Base-by-base conservation (phyloP, 2,888 invertebrate genomes). In the Hemaris fuciformis region DNA sequence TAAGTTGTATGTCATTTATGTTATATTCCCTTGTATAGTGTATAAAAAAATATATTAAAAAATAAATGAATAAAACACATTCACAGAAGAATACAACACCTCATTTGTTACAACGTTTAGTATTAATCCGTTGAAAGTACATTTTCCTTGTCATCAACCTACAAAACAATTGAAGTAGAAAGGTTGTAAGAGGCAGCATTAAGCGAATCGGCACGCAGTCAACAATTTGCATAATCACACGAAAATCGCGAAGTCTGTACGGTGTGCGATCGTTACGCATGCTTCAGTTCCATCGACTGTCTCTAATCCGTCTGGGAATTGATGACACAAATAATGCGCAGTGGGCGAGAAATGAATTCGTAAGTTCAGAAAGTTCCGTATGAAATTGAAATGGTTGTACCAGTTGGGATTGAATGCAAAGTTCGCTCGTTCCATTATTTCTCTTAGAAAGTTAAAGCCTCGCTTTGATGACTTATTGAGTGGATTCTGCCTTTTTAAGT, bases 321-420 rank as follows among this genome's bases (percentile, higher is more conserved):
- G 53, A 53, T 53, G 53, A 53, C 53, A 53, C 53, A 31, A 31
- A 53, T 53, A 53, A 53, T 31, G 31, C n/a, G 31, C 27, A 53
- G 10, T 53, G 18, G 31, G 31, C 53, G 31, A 31, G 53, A 53
- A 53, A 53, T 53, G 53, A 31, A 53, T 18, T 31, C 31, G 31
- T 15, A 53, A 53, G 27, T 10, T 13, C n/a, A 6, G 10, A 7
- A 53, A 53, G 53, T 53, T 53, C 31, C 53, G 31, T 31, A 53
- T 18, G 46, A 23, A 46, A 45, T 38, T 20, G 45, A 48, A 48
- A 53, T 10, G 8, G 48, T 27, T 53, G 53, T 43, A 43, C 7
- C 43, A 38, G 38, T 38, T n/a, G 38, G 38, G n/a, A 38, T 38
- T 43, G 20, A 27, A 8, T 53, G 53, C 23, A 48, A 48, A 48